A percentile compares a stretch with the other conserved stretches of the same genome.
These are phyloP conservation scores for Sebastes oblongus DNA, from an alignment of 2,797 vertebrate genomes.

Conservation along the genomic window DNA sequence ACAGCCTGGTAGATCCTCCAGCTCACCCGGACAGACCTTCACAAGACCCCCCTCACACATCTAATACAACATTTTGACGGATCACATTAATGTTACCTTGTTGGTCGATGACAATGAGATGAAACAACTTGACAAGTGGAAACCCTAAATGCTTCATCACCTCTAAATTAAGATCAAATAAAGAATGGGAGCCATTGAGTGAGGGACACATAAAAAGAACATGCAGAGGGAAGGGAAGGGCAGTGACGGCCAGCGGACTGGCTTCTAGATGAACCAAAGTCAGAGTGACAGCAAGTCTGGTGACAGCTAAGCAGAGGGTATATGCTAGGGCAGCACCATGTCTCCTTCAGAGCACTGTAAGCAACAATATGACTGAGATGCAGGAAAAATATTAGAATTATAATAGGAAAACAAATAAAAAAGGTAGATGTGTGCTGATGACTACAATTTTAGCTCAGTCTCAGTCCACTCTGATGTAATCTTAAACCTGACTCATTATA, in stretches of 20 bases:
- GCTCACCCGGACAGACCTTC: background rate
- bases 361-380: conserved; percentile 3
- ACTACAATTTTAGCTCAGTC: background rate
- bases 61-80: background rate
- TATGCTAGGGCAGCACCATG: conserved; percentile 16
- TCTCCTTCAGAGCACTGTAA: conserved; percentile 29
- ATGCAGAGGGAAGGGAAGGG: conserved; percentile 55
- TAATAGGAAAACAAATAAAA: background rate
- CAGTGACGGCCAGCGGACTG: conserved; percentile 65
- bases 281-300: conserved; percentile 66
- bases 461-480: background rate
- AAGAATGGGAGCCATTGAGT: background rate
- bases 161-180: conserved; percentile 23
- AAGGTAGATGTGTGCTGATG: background rate
- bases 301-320: conserved; percentile 57
- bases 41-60: background rate
- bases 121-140: conserved; percentile 6
- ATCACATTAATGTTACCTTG: background rate
- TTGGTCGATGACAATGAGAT: background rate
- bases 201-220: conserved; percentile 54
- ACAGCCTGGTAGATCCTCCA: background rate
- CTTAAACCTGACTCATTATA: background rate
- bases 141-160: conserved; percentile 4
- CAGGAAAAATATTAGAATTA: background rate
- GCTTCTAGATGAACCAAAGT: conserved; percentile 57